A percentile compares a stretch with the other conserved stretches of the same genome.
phyloP scores from a whole-genome alignment of 2,888 invertebrate species.

The Nomada fabriciana region DNA sequence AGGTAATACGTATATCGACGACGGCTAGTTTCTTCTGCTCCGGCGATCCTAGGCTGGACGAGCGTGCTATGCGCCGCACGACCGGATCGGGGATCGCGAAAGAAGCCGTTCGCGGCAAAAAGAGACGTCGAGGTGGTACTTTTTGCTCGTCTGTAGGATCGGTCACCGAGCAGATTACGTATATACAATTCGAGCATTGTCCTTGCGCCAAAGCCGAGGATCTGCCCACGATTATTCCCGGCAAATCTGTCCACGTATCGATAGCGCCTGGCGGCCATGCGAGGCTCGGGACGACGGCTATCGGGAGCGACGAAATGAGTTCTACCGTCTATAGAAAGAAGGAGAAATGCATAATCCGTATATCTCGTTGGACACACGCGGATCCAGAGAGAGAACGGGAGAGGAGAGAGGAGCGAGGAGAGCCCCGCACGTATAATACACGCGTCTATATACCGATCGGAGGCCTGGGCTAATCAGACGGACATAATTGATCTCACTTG shows the following conservation, averaged over 20 bases:
- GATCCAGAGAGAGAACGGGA: slow-evolving; percentile 14
- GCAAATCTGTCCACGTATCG: slow-evolving; percentile 66
- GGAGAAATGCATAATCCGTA: slow-evolving; percentile 18
- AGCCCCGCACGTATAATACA: slow-evolving; percentile 66
- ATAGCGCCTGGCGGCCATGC: neutral
- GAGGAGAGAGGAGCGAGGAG: slow-evolving; percentile 23
- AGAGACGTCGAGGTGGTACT: neutral
- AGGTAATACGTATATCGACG: slow-evolving; percentile 20
- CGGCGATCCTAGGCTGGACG: neutral
- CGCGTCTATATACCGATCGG: slow-evolving; percentile 74
- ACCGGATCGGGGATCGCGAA: neutral
- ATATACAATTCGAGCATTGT: neutral
- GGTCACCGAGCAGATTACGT: slow-evolving; percentile 38
- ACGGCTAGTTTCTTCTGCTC: slow-evolving; percentile 7
- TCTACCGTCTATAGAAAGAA: slow-evolving; percentile 49
- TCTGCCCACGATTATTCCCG: neutral
- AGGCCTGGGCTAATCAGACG: slow-evolving; percentile 82
- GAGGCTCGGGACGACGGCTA: too few relatives aligned
- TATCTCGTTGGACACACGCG: slow-evolving; percentile 29
- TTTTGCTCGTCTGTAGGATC: slow-evolving; percentile 15
- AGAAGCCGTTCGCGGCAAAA: slow-evolving; percentile 26
- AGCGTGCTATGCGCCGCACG: neutral
- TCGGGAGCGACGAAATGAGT: slow-evolving; percentile 42
- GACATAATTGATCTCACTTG: slow-evolving; percentile 84
- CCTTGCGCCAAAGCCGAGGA: slow-evolving; percentile 20